Evolutionary conservation across 35 echinoderm and acorn worm genomes (phyloP).

Genomic region (Lytechinus pictus): DNA sequence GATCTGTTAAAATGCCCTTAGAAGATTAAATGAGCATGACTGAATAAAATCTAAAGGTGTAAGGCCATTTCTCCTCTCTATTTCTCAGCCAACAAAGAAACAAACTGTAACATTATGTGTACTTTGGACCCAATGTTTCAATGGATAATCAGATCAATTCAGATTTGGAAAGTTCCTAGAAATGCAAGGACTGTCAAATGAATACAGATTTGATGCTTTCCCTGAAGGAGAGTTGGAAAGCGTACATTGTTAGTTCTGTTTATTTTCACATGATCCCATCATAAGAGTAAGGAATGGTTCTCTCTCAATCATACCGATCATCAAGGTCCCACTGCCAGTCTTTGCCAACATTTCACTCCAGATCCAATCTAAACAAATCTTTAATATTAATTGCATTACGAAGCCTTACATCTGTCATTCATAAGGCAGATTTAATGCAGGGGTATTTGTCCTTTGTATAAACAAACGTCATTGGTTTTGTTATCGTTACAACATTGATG

Average conservation of each 20-base stretch:
- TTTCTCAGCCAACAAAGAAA: not conserved
- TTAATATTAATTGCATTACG: not conserved
- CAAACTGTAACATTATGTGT: not conserved
- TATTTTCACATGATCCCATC: not conserved
- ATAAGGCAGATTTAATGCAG: constrained; percentile 1
- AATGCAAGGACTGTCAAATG: not conserved
- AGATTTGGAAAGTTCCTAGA: not conserved
- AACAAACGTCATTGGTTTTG: not conserved
- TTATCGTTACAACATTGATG: not conserved
- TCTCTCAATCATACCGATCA: not conserved
- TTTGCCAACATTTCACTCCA: not conserved
- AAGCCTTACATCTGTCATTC: constrained; percentile 1
- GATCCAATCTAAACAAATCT: not conserved
- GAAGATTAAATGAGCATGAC: not conserved
- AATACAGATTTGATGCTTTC: not conserved
- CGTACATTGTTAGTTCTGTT: not conserved
- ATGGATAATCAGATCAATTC: not conserved
- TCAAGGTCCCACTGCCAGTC: not conserved
- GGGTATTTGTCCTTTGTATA: constrained; percentile 4
- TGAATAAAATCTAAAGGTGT: not conserved
- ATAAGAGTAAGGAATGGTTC: not conserved
- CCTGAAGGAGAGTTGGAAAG: not conserved
- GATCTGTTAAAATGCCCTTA: not conserved
- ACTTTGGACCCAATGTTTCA: not conserved
- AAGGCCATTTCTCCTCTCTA: not conserved